Evolutionary conservation across 2,888 invertebrate genomes (phyloP), one percentile per base, ranked within the genome.

Genomic region (Portevinia maculata): DNA sequence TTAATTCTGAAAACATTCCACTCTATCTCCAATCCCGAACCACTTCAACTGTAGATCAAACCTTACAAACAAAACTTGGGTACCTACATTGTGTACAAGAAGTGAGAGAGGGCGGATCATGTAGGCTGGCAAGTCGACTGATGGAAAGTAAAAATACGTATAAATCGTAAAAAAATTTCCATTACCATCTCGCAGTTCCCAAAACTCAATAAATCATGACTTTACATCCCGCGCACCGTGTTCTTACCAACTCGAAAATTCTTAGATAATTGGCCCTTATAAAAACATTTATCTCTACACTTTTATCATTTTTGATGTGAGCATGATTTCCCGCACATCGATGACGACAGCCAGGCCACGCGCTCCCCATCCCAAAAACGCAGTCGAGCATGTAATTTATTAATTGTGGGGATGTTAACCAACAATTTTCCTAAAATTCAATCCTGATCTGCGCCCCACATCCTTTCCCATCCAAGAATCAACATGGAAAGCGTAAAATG

Each of bases 391-490:
- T 13, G 19, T 60, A 50, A 69, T 60, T 70, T 69, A 70, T 60
- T 76, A 62, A 62, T 76, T 53, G 48, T 44, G 30, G 46, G 46
- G 39, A 55, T 70, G 28, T 67, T 52, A 74, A 67, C 41, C 50
- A 55, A 34, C 46, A 39, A 50, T 75, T 46, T 65, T 55, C 15
- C 17, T 9, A 39, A 48, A 64, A 15, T 41, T 13, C 41, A 52
- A 21, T 52, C 30, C 19, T 60, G 60, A n/a, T n/a, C 15, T n/a
- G 6, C 13, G 37, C 37, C 24, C 5, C 5, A 2, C 24, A 24
- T 24, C 24, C 3, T 24, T 24, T 24, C 24, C 24, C 2, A 3
- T 24, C 24, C 5, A 2, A 24, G 24, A 5, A 2, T 2, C 24
- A 3, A 5, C 24, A 24, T 3, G n/a, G n/a, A 24, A 5, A 24